A percentile compares a stretch with the other conserved stretches of the same genome.
Evolutionary conservation across 2,113 vertebrate genomes (phyloP).

Genomic region (Platichthys flesus): DNA sequence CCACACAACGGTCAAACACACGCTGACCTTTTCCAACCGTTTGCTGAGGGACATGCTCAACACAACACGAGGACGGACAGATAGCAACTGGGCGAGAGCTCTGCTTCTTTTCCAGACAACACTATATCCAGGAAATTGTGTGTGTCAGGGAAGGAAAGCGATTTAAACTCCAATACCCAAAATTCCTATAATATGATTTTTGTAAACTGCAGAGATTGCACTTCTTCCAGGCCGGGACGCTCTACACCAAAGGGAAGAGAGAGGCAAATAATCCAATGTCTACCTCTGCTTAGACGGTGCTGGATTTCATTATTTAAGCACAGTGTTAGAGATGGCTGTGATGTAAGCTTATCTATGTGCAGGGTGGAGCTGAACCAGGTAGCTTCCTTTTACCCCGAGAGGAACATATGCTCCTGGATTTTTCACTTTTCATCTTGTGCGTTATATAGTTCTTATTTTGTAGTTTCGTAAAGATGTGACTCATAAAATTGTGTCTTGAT

Average conservation of each 20-base stretch:
- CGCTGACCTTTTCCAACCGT: slow-evolving; percentile 48
- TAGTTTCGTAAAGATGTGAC: too few species aligned
- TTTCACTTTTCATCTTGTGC: too few species aligned
- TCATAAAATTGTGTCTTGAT: too few species aligned
- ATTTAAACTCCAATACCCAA: slow-evolving; percentile 37
- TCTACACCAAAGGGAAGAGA: slow-evolving; percentile 13
- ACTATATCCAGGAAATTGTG: background rate
- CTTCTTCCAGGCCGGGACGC: slow-evolving; percentile 19
- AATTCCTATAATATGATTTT: slow-evolving; percentile 34
- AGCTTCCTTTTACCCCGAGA: background rate
- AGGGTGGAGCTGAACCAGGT: background rate
- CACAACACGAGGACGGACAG: background rate
- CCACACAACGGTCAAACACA: slow-evolving; percentile 34
- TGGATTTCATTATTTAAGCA: slow-evolving; percentile 22
- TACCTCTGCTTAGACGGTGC: background rate
- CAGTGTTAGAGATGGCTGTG: background rate
- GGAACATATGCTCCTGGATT: background rate
- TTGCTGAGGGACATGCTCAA: slow-evolving; percentile 32
- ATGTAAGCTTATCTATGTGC: background rate
- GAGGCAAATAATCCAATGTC: slow-evolving; percentile 15
- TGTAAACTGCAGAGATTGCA: slow-evolving; percentile 43
- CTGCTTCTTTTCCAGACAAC: slow-evolving; percentile 4
- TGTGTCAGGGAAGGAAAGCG: slow-evolving; percentile 24
- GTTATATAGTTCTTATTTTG: too few species aligned
- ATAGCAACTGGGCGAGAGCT: background rate